Evolutionary conservation across 2,113 vertebrate genomes (phyloP).

Genomic region (Caracal caracal): DNA sequence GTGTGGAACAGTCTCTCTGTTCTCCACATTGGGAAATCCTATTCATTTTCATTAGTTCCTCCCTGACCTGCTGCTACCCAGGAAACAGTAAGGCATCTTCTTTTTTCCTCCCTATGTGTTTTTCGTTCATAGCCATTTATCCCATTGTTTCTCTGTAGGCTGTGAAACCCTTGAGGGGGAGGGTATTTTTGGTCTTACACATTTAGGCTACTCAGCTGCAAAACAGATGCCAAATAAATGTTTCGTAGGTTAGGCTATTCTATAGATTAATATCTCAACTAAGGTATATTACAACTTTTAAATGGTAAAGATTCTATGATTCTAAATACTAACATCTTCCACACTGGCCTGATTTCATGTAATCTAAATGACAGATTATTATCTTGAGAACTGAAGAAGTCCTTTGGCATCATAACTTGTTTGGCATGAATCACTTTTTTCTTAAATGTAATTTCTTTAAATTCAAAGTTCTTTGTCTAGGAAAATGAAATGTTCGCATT

Average conservation of each 20-base stretch:
- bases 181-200: neutral
- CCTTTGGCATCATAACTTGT: conserved; percentile 33
- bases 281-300: neutral
- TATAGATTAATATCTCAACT: neutral
- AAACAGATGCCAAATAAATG: neutral
- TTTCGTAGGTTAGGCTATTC: neutral
- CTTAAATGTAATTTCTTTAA: conserved; percentile 67
- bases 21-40: neutral
- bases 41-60: neutral
- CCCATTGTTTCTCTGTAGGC: neutral
- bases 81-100: neutral
- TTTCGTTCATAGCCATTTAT: neutral
- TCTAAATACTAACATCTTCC: neutral
- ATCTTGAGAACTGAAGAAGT: neutral
- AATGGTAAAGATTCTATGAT: neutral
- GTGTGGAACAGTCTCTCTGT: neutral
- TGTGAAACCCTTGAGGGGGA: neutral
- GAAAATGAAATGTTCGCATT: conserved; percentile 73
- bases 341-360: neutral
- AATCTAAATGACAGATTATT: conserved; percentile 44
- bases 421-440: conserved; percentile 51
- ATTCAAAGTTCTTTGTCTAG: conserved; percentile 69
- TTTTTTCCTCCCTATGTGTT: neutral
- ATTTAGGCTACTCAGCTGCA: neutral
- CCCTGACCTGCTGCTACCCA: neutral